These are phyloP conservation scores for Halictus quadricinctus DNA, from an alignment of 2,888 invertebrate genomes.

Conservation along the genomic window DNA sequence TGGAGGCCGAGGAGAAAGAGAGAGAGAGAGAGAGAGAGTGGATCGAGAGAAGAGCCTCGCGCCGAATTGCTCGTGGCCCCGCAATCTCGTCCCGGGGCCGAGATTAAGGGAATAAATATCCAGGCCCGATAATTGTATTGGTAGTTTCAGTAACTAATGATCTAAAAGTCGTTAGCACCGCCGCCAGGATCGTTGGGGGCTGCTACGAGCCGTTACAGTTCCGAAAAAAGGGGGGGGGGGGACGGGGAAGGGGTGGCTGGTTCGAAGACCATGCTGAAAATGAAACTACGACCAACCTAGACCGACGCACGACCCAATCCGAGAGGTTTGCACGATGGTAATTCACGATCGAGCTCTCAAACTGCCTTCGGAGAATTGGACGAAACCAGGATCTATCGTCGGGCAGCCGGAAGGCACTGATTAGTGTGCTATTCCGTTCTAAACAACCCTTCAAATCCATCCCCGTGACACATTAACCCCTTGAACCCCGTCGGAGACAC, in stretches of 20 bases:
- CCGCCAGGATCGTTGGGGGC: slow-evolving; percentile 68
- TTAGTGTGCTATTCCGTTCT: not conserved
- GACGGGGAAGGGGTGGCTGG: not conserved
- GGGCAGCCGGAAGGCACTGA: slow-evolving; percentile 9
- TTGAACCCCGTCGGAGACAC: not conserved
- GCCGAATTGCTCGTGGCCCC: slow-evolving; percentile 72
- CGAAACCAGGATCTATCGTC: slow-evolving; percentile 55
- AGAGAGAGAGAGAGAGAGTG: not conserved
- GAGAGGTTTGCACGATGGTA: slow-evolving; percentile 72
- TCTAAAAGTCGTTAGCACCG: slow-evolving; percentile 81
- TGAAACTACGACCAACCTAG: slow-evolving; percentile 72
- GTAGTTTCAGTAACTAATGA: slow-evolving; percentile 82
- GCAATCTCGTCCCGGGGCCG: slow-evolving; percentile 75
- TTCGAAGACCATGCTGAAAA: slow-evolving; percentile 66
- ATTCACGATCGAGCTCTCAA: slow-evolving; percentile 69
- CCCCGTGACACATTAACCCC: not conserved
- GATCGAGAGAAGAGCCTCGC: slow-evolving; percentile 48
- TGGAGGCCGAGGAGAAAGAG: slow-evolving; percentile 9
- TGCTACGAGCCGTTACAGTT: slow-evolving; percentile 70
- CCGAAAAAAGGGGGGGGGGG: not conserved
- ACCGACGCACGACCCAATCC: slow-evolving; percentile 73
- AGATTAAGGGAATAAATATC: slow-evolving; percentile 81
- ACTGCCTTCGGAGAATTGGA: slow-evolving; percentile 57
- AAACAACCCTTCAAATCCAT: not conserved
- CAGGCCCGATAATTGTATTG: slow-evolving; percentile 81